phyloP scores from a whole-genome alignment of 2,888 invertebrate species.

The Apamea crenata region DNA sequence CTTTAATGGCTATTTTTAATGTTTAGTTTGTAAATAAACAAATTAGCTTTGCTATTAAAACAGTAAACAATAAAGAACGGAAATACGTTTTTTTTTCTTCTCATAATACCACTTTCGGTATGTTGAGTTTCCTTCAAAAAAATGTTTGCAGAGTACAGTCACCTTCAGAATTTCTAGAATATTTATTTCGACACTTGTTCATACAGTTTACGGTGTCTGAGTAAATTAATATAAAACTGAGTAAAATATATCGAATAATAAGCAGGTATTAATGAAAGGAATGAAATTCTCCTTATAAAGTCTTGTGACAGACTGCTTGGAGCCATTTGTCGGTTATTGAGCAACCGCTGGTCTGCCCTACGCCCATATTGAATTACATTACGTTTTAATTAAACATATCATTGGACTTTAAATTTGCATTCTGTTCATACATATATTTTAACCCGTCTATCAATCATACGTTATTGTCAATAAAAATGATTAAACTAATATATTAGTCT shows the following conservation, averaged over 20 bases:
- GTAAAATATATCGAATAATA: conserved; percentile 47
- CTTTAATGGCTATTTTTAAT: conserved; percentile 51
- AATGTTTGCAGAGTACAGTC: conserved; percentile 34
- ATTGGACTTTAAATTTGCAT: conserved; percentile 65
- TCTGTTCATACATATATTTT: conserved; percentile 65
- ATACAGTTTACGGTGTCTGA: conserved; percentile 46
- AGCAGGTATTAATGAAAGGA: conserved; percentile 47
- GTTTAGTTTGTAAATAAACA: conserved; percentile 51
- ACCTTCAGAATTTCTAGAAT: conserved; percentile 55
- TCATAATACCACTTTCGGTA: background rate
- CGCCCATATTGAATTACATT: conserved; percentile 65
- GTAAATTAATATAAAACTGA: conserved; percentile 49
- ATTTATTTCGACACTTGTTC: conserved; percentile 45
- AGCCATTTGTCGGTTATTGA: conserved; percentile 65
- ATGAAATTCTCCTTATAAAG: conserved; percentile 61
- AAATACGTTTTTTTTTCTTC: conserved; percentile 15
- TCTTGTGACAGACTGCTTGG: conserved; percentile 74
- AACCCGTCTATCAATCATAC: conserved; percentile 66
- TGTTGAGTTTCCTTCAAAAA: conserved; percentile 36
- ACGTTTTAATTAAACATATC: conserved; percentile 66
- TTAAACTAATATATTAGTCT: conserved; percentile 57
- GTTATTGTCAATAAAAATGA: conserved; percentile 66
- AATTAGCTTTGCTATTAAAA: conserved; percentile 39
- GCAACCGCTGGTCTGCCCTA: conserved; percentile 63
- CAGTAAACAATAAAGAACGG: conserved; percentile 39